phyloP scores from a whole-genome alignment of 1,140 invertebrate genomes.

The Apolygus lucorum region DNA sequence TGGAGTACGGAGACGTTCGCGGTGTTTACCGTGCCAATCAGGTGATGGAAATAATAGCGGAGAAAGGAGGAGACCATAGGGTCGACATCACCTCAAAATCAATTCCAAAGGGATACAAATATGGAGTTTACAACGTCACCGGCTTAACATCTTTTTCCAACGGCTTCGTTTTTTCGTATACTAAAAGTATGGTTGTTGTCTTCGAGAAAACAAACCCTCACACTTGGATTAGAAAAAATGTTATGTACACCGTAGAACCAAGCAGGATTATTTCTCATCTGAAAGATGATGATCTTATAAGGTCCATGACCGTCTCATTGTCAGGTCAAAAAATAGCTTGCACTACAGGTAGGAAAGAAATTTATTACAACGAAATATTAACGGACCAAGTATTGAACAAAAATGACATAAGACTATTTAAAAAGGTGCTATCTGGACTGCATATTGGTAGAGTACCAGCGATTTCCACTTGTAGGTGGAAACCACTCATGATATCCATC shows the following conservation, averaged over 20 bases:
- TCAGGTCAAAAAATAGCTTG: slow-evolving; percentile 46
- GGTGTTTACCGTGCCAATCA: slow-evolving; percentile 49
- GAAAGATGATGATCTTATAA: slow-evolving; percentile 43
- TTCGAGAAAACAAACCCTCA: slow-evolving; percentile 52
- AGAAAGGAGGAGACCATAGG: slow-evolving; percentile 18
- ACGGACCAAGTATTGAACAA: neutral
- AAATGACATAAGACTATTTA: neutral
- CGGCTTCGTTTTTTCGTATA: slow-evolving; percentile 53
- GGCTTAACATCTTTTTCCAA: slow-evolving; percentile 45
- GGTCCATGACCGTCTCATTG: slow-evolving; percentile 41
- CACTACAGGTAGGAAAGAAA: slow-evolving; percentile 52
- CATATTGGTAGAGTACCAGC: slow-evolving; percentile 70
- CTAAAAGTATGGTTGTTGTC: slow-evolving; percentile 49
- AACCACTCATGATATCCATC: slow-evolving; percentile 77
- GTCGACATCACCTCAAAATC: slow-evolving; percentile 19
- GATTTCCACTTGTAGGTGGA: slow-evolving; percentile 75
- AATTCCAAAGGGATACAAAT: slow-evolving; percentile 23
- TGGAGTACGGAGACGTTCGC: slow-evolving; percentile 71
- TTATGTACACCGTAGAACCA: slow-evolving; percentile 40
- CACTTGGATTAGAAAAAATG: slow-evolving; percentile 50
- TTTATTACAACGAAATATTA: slow-evolving; percentile 41
- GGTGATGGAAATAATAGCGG: slow-evolving; percentile 34
- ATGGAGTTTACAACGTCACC: slow-evolving; percentile 39
- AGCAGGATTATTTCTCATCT: slow-evolving; percentile 24
- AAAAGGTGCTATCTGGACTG: slow-evolving; percentile 45